phyloP scores from a whole-genome alignment of 2,113 vertebrate genomes.

The Myrmophylax atrothorax region DNA sequence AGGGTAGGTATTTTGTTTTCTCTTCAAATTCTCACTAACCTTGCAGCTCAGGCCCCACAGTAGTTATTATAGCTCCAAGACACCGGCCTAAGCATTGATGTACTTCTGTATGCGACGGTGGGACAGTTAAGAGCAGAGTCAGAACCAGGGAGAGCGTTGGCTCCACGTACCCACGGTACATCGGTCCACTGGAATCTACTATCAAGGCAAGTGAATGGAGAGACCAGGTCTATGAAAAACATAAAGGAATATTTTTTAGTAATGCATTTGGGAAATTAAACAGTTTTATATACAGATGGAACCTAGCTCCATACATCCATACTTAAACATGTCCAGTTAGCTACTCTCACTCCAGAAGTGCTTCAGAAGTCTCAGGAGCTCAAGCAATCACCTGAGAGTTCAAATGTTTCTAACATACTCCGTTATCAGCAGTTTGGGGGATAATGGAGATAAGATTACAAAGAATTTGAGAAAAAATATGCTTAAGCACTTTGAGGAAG shows the following conservation, averaged over 20 bases:
- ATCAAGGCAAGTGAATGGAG: slow-evolving; percentile 97
- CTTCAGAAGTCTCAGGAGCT: not conserved
- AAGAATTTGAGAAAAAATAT: not conserved
- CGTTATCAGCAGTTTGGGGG: not conserved
- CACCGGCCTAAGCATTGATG: slow-evolving; percentile 97
- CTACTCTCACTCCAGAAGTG: not conserved
- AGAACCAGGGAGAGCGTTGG: slow-evolving; percentile 95
- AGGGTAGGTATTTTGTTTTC: not conserved
- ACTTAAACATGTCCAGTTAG: not conserved
- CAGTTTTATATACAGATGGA: not conserved
- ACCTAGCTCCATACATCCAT: not conserved
- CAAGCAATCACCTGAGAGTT: not conserved
- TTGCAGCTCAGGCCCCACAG: slow-evolving; percentile 95
- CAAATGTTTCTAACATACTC: not conserved
- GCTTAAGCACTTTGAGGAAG: not conserved
- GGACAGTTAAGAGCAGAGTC: slow-evolving; percentile 93
- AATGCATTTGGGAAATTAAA: not conserved
- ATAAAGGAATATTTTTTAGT: not conserved
- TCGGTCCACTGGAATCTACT: slow-evolving; percentile 97
- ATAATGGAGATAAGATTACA: not conserved
- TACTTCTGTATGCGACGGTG: slow-evolving; percentile 95
- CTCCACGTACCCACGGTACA: slow-evolving; percentile 98
- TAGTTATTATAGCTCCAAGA: slow-evolving; percentile 96
- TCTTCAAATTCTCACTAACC: slow-evolving; percentile 74
- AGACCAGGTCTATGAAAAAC: slow-evolving; percentile 88